phyloP scores from a whole-genome alignment of 2,888 invertebrate genomes.

The Conchocele bisecta region DNA sequence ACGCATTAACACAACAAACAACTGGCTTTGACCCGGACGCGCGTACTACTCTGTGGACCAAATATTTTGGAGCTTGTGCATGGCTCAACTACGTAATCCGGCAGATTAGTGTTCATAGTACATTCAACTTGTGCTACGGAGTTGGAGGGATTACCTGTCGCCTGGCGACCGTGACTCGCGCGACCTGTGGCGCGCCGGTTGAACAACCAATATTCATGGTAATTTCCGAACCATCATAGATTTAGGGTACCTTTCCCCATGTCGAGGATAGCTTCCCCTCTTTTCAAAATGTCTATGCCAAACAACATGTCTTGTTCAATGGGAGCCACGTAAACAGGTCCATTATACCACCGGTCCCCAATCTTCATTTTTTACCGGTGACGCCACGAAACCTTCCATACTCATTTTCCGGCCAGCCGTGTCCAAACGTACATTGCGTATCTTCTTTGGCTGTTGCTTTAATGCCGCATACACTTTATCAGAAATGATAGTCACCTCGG shows the following conservation, averaged over 20 bases:
- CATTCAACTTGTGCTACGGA: neutral
- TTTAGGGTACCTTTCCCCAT: neutral
- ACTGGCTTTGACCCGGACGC: too few species aligned
- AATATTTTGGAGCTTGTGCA: neutral
- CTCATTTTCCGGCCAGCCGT: too few species aligned
- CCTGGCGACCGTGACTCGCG: neutral
- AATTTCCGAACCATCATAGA: neutral
- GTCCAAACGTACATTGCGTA: neutral
- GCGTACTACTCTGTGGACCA: too few species aligned
- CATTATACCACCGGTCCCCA: neutral
- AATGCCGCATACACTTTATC: neutral
- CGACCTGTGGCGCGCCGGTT: too few species aligned
- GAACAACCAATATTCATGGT: neutral
- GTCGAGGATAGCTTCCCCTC: neutral
- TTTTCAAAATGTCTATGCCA: neutral
- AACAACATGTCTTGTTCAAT: slow-evolving; percentile 1
- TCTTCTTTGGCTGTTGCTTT: neutral
- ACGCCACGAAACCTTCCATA: neutral
- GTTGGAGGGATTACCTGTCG: neutral
- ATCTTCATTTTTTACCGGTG: neutral
- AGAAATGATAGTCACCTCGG: neutral
- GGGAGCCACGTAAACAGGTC: neutral
- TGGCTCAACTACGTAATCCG: neutral
- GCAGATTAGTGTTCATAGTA: neutral
- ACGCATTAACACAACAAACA: too few species aligned